A percentile compares a stretch with the other conserved stretches of the same genome.
Conservation (phyloP, 1,140 invertebrate genomes). For the Scaptomyza graminum region DNA sequence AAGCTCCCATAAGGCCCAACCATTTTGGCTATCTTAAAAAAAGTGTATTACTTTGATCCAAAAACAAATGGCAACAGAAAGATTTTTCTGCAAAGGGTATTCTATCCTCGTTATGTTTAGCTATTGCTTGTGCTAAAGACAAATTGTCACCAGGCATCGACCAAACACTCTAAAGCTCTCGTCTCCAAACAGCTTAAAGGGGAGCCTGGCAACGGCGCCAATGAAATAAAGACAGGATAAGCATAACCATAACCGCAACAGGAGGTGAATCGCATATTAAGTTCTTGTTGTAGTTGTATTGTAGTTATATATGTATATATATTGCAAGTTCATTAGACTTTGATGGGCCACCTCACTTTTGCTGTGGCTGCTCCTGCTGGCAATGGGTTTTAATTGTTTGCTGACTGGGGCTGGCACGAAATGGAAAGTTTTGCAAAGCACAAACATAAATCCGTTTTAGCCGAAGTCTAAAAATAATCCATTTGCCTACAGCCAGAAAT, state of each 20-base stretch:
- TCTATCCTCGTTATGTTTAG: not conserved
- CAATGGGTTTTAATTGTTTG: conserved; percentile 7
- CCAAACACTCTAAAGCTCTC: conserved; percentile 52
- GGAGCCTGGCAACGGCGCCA: conserved; percentile 66
- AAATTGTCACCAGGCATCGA: conserved; percentile 78
- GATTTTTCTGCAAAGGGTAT: not conserved
- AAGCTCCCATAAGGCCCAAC: too few relatives aligned
- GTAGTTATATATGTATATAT: conserved; percentile 38
- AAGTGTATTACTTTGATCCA: too few relatives aligned
- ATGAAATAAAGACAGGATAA: conserved; percentile 47
- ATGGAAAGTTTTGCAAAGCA: conserved; percentile 66
- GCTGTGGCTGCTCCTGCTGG: conserved; percentile 1
- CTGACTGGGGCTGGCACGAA: conserved; percentile 53
- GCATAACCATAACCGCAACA: conserved; percentile 59
- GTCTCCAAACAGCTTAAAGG: not conserved
- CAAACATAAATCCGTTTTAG: conserved; percentile 55
- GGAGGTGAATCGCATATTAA: conserved; percentile 28
- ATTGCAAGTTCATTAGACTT: conserved; percentile 77
- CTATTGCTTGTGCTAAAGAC: conserved; percentile 27
- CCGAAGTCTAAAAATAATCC: conserved; percentile 66
- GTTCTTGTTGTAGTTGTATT: not conserved
- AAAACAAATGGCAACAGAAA: too few relatives aligned
- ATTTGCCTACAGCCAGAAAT: conserved; percentile 70
- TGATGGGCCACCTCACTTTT: conserved; percentile 42
- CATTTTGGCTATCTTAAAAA: too few relatives aligned